Evolutionary conservation across 2,888 invertebrate species (phyloP), one percentile per base, ranked within the genome.

Genomic region (Vandiemenella viatica): DNA sequence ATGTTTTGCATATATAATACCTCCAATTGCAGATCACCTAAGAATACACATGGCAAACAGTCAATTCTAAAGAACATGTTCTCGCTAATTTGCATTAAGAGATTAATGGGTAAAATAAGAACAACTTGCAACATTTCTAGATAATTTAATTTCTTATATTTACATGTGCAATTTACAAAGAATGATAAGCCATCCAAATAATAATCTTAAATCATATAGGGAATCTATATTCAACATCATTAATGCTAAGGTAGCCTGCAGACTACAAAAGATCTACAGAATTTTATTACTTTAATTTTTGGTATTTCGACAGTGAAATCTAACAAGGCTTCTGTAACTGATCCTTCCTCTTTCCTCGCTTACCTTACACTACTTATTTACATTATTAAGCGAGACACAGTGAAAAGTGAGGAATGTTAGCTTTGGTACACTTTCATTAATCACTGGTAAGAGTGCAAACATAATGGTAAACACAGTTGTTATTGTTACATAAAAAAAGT

Each of bases 391-490:
- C 45, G 38, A 46, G 37, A 26, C 13, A 43, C 37, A 32, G 26
- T 43, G 45, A 48, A 47, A 22, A 53, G 54, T 75, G 73, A 76
- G 78, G 78, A 79, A 78, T 79, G 77, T 78, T 77, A 76, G 77
- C 78, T 79, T 79, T 79, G 78, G 78, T 76, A 78, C 77, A 21
- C 21, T 46, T 46, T 37, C 18, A 45, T 46, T 45, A 16, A 20
- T 42, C 42, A 42, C 42, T 42, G 20, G 42, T 19, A 16, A 13
- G 19, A 42, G 42, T 42, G 42, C 42, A 18, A 19, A 20, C 20
- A 42, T 20, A n/a, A 13, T 18, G n/a, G 18, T 18, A n/a, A 19
- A 19, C 15, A 17, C 15, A 15, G 15, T 38, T n/a, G 38, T 17
- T 16, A 38, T 38, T 10, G 16, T 15, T 16, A 38, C 38, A 38